phyloP scores from a whole-genome alignment of 2,888 invertebrate species.

The Idaea dimidiata region DNA sequence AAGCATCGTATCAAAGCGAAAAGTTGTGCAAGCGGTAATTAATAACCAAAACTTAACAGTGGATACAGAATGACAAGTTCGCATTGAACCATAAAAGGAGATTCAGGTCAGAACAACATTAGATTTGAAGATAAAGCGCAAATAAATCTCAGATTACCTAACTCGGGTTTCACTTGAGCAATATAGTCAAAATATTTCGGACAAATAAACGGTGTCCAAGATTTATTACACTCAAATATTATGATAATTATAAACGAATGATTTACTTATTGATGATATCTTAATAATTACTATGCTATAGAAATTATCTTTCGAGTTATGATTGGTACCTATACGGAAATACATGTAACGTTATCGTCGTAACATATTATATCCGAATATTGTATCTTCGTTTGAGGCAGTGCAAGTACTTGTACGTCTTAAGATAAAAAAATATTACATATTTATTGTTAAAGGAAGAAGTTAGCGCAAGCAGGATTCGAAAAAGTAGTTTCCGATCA shows the following conservation, averaged over 20 bases:
- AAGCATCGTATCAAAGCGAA: neutral
- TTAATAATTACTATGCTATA: slow-evolving; percentile 10
- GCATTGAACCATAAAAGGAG: slow-evolving; percentile 21
- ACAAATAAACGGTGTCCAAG: neutral
- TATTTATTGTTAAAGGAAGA: neutral
- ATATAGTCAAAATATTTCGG: neutral
- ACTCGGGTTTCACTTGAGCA: neutral
- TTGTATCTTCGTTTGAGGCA: neutral
- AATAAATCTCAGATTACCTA: slow-evolving; percentile 12
- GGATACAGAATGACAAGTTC: slow-evolving; percentile 6
- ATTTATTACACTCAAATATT: slow-evolving; percentile 19
- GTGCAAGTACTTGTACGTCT: neutral
- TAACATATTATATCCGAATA: neutral
- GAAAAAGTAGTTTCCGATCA: neutral
- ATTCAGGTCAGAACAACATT: slow-evolving; percentile 21
- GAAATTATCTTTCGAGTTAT: no score
- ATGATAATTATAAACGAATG: slow-evolving; percentile 12
- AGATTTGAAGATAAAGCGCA: slow-evolving; percentile 21
- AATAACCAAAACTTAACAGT: neutral
- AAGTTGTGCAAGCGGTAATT: neutral
- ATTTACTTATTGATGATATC: neutral
- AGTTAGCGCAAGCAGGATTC: neutral
- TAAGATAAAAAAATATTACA: neutral
- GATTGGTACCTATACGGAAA: no score
- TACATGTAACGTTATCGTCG: no score